These are phyloP conservation scores for Oreochromis spilurus DNA, from an alignment of 2,113 vertebrate genomes.

Conservation along the genomic window DNA sequence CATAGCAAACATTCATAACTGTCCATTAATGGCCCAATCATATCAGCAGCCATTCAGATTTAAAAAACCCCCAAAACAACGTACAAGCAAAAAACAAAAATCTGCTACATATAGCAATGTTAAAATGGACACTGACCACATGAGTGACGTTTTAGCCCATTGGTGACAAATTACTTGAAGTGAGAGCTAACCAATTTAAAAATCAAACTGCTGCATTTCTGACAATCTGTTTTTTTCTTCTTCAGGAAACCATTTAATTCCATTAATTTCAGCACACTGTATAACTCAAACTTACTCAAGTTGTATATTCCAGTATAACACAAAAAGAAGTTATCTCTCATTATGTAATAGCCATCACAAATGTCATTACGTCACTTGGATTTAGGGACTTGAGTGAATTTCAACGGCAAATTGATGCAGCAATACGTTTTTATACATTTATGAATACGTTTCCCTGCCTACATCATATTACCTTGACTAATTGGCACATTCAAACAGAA, in stretches of 20 bases:
- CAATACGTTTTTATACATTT: neutral
- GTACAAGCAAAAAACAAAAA: neutral
- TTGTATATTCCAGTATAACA: neutral
- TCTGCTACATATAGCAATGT: slow-evolving; percentile 3
- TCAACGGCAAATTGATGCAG: neutral
- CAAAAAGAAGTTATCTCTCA: neutral
- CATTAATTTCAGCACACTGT: neutral
- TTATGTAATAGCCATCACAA: neutral
- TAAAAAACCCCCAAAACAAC: neutral
- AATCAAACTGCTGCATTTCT: neutral
- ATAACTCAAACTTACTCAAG: neutral
- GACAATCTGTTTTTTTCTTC: neutral
- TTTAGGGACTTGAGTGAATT: neutral
- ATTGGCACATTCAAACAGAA: neutral
- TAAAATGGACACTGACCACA: neutral
- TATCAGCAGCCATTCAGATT: slow-evolving; percentile 37
- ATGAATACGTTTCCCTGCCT: neutral
- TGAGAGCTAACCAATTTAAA: neutral
- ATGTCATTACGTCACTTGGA: neutral
- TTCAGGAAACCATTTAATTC: neutral
- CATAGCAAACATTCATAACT: slow-evolving; percentile 68
- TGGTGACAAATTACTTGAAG: neutral
- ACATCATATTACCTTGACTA: neutral
- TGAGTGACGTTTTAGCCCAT: neutral
- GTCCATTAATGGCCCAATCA: slow-evolving; percentile 44